Base-by-base conservation (phyloP, 2,888 invertebrate species). In the Chloroclysta siterata region DNA sequence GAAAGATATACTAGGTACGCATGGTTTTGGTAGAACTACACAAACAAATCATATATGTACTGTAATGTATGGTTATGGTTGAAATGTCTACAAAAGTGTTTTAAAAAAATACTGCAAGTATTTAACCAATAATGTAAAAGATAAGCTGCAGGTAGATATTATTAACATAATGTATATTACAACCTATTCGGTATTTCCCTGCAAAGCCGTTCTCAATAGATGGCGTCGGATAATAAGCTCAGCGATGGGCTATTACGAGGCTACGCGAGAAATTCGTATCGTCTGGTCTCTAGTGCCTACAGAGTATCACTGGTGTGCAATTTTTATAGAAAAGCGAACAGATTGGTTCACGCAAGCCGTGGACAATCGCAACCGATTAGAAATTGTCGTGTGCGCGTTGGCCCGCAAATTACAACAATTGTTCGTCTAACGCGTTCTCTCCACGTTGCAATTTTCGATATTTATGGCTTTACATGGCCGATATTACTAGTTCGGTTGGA, bases 201-300 rank as follows among this genome's bases (percentile, higher is more conserved):
- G 84, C 80, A 92, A 91, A 93, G 91, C 92, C 91, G 85, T 83
- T 85, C 88, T 92, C 93, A 91, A 93, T 92, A 88, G 91, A 88
- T 89, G 87, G 89, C 85, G 88, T 80, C 85, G 80, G 80, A 87
- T 91, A 92, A 92, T 92, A 92, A 91, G 91, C 92, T 89, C 87
- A 81, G 79, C 84, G 88, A 89, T 87, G 87, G 90, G 84, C 91
- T 91, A 92, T 92, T 92, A 92, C 84, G 79, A 75, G 75, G 77
- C 79, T 84, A 76, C 80, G 82, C 75, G 85, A 85, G 85, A 90
- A 87, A 89, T 88, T 89, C 89, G 85, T 86, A 87, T 84, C 83
- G 81, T 69, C 73, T 75, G 79, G 71, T 80, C 80, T 81, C 83
- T 84, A 81, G 76, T 64, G 62, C 65, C 47, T 53, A 69, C 73